Percentiles rank a stretch among this genome's conserved stretches.
phyloP scores from a whole-genome alignment of 2,888 invertebrate species.

The Diachrysia chrysitis region DNA sequence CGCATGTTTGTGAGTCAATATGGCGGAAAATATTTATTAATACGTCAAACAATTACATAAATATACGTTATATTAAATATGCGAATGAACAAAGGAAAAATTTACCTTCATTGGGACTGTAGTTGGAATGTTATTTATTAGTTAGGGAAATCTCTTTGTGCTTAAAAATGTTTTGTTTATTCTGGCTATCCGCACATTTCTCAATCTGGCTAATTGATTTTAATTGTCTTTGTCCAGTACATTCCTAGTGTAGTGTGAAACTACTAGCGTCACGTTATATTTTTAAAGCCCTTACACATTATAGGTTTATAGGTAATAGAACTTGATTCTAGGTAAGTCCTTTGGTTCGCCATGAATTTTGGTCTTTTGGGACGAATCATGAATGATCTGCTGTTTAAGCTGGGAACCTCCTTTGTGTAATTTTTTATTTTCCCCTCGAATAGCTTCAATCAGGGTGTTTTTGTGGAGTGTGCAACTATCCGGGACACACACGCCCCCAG shows the following conservation, averaged over 20 bases:
- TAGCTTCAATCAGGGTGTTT: background rate
- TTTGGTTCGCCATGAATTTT: background rate
- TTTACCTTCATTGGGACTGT: background rate
- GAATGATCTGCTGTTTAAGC: background rate
- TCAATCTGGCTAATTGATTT: background rate
- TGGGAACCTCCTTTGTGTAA: background rate
- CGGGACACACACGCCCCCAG: background rate
- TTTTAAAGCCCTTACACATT: too few relatives aligned
- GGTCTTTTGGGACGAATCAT: background rate
- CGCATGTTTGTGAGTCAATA: background rate
- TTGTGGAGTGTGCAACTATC: background rate
- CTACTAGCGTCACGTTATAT: too few relatives aligned
- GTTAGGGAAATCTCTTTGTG: slow-evolving; percentile 1
- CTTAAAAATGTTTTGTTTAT: background rate
- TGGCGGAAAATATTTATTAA: background rate
- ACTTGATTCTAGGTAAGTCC: too few relatives aligned
- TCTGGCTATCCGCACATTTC: background rate
- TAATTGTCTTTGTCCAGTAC: background rate
- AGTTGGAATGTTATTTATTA: background rate
- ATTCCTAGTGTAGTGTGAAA: too few relatives aligned
- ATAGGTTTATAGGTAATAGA: too few relatives aligned
- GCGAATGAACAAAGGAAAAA: background rate
- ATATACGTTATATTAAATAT: background rate
- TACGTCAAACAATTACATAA: slow-evolving; percentile 2
- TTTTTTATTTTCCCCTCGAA: background rate